Conservation (phyloP, 1,140 invertebrate genomes). For the Tetragnatha versicolor region DNA sequence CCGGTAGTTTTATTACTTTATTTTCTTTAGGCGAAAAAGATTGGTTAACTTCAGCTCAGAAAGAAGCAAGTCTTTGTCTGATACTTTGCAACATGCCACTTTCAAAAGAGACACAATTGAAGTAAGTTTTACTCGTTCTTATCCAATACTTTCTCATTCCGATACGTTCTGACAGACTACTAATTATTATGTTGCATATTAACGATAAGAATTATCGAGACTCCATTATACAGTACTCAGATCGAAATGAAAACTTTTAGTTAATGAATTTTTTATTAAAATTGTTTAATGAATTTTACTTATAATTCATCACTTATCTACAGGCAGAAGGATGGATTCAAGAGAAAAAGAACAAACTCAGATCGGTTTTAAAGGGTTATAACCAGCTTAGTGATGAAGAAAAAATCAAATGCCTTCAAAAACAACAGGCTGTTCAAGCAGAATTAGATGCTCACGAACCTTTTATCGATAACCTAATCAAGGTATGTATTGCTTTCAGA, state of each 20-base stretch:
- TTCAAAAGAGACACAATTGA: conserved; percentile 89
- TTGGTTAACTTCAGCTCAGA: conserved; percentile 74
- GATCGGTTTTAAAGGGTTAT: conserved; percentile 76
- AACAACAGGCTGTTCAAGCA: conserved; percentile 96
- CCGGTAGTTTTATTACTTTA: not conserved
- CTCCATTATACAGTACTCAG: no score
- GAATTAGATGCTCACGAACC: conserved; percentile 89
- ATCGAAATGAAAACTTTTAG: no score
- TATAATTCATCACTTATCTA: no score
- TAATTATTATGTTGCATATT: no score
- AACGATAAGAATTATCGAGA: no score
- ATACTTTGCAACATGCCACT: conserved; percentile 83
- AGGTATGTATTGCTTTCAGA: no score
- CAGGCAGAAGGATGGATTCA: conserved; percentile 87
- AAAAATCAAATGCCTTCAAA: conserved; percentile 91
- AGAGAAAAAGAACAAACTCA: conserved; percentile 88
- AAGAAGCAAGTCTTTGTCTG: conserved; percentile 73
- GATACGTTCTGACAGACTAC: no score
- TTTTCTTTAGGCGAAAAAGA: conserved; percentile 69
- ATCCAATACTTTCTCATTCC: no score
- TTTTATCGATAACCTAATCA: conserved; percentile 81
- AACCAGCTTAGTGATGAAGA: conserved; percentile 64
- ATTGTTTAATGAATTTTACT: not conserved
- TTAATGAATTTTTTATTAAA: not conserved
- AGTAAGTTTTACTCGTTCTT: no score